Evolutionary conservation across 2,113 vertebrate species (phyloP).

Genomic region (Xiphorhynchus elegans): DNA sequence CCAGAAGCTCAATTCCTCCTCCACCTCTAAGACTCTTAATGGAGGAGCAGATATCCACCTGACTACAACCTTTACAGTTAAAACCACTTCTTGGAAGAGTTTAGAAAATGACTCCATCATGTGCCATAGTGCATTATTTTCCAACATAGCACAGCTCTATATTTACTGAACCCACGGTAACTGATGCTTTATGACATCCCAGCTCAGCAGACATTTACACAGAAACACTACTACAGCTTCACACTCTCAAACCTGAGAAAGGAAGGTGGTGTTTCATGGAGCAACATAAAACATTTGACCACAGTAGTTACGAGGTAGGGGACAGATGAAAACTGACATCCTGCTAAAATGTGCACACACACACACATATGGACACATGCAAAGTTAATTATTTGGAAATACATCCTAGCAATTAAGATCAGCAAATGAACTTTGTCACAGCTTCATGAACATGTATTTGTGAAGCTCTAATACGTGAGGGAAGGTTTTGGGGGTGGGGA

Average conservation of each 20-base stretch:
- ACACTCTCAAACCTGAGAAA: not conserved
- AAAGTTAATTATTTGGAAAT: slow-evolving; percentile 3
- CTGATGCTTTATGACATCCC: not conserved
- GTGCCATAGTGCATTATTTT: not conserved
- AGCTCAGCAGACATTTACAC: not conserved
- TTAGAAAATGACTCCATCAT: not conserved
- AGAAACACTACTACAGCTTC: not conserved
- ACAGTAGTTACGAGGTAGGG: not conserved
- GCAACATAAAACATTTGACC: not conserved
- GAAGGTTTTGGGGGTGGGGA: not conserved
- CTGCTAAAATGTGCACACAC: not conserved
- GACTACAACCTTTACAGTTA: not conserved
- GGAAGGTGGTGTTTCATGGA: not conserved
- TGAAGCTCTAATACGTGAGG: not conserved
- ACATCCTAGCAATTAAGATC: not conserved
- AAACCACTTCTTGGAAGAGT: not conserved
- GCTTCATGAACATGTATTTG: not conserved
- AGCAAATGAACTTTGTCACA: not conserved
- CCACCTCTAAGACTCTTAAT: not conserved
- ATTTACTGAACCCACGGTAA: not conserved
- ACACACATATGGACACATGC: not conserved
- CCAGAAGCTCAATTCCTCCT: not conserved
- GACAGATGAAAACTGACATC: slow-evolving; percentile 24
- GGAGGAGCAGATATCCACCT: not conserved
- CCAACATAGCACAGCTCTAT: not conserved